Evolutionary conservation across 2,888 invertebrate species (phyloP), one percentile per base, ranked within the genome.

Genomic region (Oxytorus armatus): DNA sequence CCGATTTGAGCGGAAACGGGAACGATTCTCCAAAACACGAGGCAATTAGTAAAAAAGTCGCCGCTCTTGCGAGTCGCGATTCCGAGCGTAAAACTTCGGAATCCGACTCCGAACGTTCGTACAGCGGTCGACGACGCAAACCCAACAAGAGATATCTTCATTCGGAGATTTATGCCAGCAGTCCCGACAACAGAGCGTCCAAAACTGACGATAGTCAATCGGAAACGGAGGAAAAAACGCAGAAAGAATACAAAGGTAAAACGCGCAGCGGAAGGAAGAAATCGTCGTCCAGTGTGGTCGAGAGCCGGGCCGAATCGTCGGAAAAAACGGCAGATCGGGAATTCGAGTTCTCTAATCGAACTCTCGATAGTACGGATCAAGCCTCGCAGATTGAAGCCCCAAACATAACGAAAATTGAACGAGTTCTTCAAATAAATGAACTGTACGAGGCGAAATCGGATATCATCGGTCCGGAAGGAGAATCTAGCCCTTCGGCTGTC

Each of bases 171-270:
- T 88, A 87, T 47, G 59, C 86, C 11, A 86, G 86, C 53, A 89
- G 87, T 78, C 74, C 87, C 29, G 89, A 89, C 29, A 84, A 87
- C n/a, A 84, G 83, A 59, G 79, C 86, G 3, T 79, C 86, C 14
- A 88, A 82, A 79, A 89, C 87, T 10, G 90, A 91, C 68, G 90
- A 90, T 16, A 90, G 89, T 79, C 89, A 90, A 69, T 90, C 89
- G 7, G 90, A 91, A 53, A 88, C 79, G 0, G 90, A 92, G 2
- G 88, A 89, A 16, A 89, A 86, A 68, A 16, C 42, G 36, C 68
- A 69, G 0, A 86, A 86, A 42, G 83, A 77, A 61, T 42, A 59
- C 3, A 81, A 81, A 68, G 66, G 70, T 16, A 86, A 82, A 82
- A 53, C 76, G 16, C 85, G 82, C 57, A 77, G 83, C 78, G 84